Evolutionary conservation across 2,113 vertebrate genomes (phyloP).

Genomic region (Ascaphus truei): DNA sequence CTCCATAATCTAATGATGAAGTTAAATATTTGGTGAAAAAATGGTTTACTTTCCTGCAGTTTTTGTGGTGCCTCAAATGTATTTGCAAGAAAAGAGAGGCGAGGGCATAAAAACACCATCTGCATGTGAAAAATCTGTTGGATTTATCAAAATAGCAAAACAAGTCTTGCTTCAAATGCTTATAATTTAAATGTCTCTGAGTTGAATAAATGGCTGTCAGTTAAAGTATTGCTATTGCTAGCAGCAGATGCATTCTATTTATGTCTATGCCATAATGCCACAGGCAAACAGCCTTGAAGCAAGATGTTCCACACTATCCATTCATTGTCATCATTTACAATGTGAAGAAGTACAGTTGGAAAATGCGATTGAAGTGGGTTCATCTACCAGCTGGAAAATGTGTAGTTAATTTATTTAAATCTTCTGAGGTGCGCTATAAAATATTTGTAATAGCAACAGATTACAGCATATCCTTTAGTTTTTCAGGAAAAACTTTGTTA

Average conservation of each 20-base stretch:
- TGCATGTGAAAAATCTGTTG: too few species aligned
- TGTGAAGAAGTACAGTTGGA: neutral
- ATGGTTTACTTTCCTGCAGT: too few species aligned
- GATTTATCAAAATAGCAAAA: neutral
- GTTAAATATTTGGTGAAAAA: too few species aligned
- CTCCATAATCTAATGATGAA: too few species aligned
- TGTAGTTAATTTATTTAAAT: too few species aligned
- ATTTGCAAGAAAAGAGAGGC: neutral
- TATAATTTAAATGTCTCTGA: neutral
- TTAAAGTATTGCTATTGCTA: neutral
- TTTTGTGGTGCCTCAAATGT: too few species aligned
- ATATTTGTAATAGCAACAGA: too few species aligned
- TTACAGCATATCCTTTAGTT: too few species aligned
- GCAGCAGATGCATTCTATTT: neutral
- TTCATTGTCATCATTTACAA: neutral
- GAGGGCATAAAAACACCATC: too few species aligned
- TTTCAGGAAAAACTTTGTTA: too few species aligned
- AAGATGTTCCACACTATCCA: constrained; percentile 1
- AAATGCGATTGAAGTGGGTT: neutral
- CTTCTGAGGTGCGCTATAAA: too few species aligned
- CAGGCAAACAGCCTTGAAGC: neutral
- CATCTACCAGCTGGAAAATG: neutral
- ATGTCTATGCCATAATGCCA: neutral
- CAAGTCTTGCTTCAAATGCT: neutral
- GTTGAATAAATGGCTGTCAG: neutral